These are phyloP conservation scores for Drosophila neonasuta DNA, from an alignment of 2,888 invertebrate genomes.

Conservation along the genomic window DNA sequence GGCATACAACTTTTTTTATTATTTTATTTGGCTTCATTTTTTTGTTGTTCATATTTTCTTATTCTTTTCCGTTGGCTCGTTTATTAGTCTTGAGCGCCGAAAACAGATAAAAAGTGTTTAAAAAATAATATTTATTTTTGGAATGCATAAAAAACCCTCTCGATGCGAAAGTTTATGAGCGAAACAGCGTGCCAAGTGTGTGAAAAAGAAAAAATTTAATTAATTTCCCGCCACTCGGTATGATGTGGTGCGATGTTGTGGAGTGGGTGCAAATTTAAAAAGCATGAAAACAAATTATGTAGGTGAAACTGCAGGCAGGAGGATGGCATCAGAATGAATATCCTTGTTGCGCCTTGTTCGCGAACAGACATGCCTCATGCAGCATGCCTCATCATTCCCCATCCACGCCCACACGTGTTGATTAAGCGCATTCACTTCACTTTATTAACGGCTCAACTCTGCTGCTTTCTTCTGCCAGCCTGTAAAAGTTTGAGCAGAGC, in stretches of 20 bases:
- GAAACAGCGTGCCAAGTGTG: conserved; percentile 31
- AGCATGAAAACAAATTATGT: conserved; percentile 51
- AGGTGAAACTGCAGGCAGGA: conserved; percentile 29
- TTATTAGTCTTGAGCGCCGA: conserved; percentile 45
- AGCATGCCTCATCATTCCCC: conserved; percentile 9
- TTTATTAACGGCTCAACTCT: conserved; percentile 62
- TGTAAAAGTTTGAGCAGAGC: conserved; percentile 51
- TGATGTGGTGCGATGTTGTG: conserved; percentile 7
- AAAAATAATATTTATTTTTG: conserved; percentile 65
- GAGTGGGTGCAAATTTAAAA: conserved; percentile 34
- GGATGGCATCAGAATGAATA: conserved; percentile 12
- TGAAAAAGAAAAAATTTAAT: conserved; percentile 55
- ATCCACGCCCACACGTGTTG: conserved; percentile 58
- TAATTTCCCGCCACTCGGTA: conserved; percentile 54
- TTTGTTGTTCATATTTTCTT: conserved; percentile 26
- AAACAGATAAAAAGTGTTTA: conserved; percentile 63
- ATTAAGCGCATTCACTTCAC: conserved; percentile 77
- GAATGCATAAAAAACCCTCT: conserved; percentile 43
- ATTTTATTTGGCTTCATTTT: conserved; percentile 16
- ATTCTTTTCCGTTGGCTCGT: conserved; percentile 25
- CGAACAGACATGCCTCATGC: conserved; percentile 9
- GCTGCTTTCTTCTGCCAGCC: conserved; percentile 5
- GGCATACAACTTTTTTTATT: conserved; percentile 47
- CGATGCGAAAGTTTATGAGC: conserved; percentile 35
- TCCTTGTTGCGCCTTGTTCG: conserved; percentile 17